Base-by-base conservation (phyloP, 2,797 vertebrate genomes). In the Potorous gilbertii region DNA sequence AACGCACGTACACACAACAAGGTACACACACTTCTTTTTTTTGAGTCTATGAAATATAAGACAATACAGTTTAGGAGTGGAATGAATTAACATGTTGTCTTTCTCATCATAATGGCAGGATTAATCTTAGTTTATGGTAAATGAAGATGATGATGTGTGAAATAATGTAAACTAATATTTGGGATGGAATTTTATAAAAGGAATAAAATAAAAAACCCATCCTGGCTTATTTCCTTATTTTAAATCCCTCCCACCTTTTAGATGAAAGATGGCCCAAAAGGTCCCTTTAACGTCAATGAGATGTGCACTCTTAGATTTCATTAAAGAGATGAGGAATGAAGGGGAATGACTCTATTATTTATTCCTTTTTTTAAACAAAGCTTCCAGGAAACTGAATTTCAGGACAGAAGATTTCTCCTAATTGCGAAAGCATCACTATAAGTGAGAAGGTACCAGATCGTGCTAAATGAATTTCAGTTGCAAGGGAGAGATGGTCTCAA, bases 51-150 rank as follows among this genome's bases (percentile, higher is more conserved):
- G 52, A 21, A 2, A 10, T 50, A 95, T 55, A 94, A 96, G 97
- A 56, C 55, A 96, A 96, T 95, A 93, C 14, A 94, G 59, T 56
- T 90, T 59, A 74, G 62, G 74, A 93, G 94, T 57, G 90, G 62
- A 92, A 90, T 56, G 95, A 94, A 55, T 92, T 24, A 59, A 6
- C 0, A 11, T 1, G n/a, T 12, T 31, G 31, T 87, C 40, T 54
- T 18, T 0, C 54, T 29, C 28, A 62, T 56, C 4, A 1, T 0
- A 9, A 9, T 29, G 92, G 31, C 28, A 10, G 93, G 55, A 9
- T 74, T 91, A 1, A 16, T 54, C 34, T 18, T 18, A 16, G 56
- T 0, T 4, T 0, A 0, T 34, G 40, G 4, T 29, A 54, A 29
- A 24, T 11, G 74, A 81, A 81, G 74, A 0, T 1, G 54, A 31